Evolutionary conservation across 2,888 invertebrate genomes (phyloP).

Genomic region (Macaria notata): DNA sequence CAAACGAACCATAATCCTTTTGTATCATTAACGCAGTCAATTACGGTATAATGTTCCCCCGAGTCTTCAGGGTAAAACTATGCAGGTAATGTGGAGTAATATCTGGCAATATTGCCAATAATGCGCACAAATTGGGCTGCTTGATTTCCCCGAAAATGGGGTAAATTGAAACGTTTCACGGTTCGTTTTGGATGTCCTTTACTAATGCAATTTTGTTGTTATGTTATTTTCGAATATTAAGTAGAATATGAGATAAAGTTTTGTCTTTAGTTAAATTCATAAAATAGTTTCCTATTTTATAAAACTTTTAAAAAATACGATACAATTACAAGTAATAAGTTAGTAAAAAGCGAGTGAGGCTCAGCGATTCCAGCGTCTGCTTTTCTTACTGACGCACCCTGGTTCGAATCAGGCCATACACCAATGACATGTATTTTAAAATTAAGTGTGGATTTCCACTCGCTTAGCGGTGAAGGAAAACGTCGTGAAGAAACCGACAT

Average conservation of each 20-base stretch:
- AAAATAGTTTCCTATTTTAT: too few species aligned
- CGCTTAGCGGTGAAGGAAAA: too few species aligned
- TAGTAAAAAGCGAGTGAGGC: too few species aligned
- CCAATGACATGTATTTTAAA: too few species aligned
- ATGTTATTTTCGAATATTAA: constrained; percentile 5
- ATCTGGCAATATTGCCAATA: constrained; percentile 60
- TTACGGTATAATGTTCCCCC: constrained; percentile 63
- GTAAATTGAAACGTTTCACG: constrained; percentile 68
- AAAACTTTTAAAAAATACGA: not conserved
- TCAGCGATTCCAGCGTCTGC: too few species aligned
- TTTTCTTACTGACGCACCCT: too few species aligned
- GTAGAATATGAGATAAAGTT: not conserved
- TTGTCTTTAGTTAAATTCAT: too few species aligned
- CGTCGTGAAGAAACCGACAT: too few species aligned
- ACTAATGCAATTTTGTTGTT: constrained; percentile 27
- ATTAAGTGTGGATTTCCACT: too few species aligned
- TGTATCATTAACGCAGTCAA: constrained; percentile 65
- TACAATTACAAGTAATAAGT: not conserved
- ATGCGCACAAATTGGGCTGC: constrained; percentile 62
- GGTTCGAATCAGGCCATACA: too few species aligned
- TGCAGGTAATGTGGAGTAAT: constrained; percentile 53
- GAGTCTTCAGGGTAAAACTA: constrained; percentile 56
- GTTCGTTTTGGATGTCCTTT: constrained; percentile 58
- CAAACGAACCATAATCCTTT: constrained; percentile 60
- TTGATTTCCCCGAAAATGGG: constrained; percentile 64